Base-by-base conservation (phyloP, 2,797 vertebrate genomes). In the Perodicticus potto region DNA sequence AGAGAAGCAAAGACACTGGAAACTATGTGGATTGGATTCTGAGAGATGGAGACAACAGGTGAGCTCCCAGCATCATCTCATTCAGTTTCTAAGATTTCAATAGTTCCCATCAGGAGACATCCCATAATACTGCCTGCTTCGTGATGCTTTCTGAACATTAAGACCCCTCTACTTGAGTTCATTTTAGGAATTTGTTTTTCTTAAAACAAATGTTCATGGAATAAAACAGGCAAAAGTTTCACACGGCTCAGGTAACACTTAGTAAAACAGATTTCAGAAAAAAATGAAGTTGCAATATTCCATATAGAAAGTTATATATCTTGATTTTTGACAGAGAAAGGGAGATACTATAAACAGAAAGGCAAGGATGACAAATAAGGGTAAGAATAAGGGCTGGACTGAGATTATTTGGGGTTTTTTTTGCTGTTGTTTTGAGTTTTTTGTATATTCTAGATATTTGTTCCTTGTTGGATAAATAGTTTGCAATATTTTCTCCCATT, bases 41-140 rank as follows among this genome's bases (percentile, higher is more conserved):
- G 23, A 73, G 74, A 67, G 22, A 16, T 11, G 13, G 13, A 53
- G 61, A 34, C 0, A 22, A 8, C 12, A 37, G 34, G 1, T 5
- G 61, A 1, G 2, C 9, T 34, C 9, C 61, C 29, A 17, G 65
- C 5, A 27, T 4, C 23, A 7, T n/a, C 14, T 43, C 72, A 7
- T 1, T 32, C 3, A 3, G 29, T 72, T 72, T 67, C 40, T 5
- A 32, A 63, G 16, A 57, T 34, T 29, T 40, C 8, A 3, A 40
- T 4, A 17, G 11, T 2, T 37, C 9, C 7, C 20, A 32, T 27
- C 22, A 20, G 3, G 2, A 0, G 2, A 55, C 22, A 11, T 7
- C 45, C n/a, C 6, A 1, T 4, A 27, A 32, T 8, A 1, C 17
- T 17, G 1, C 5, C 14, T 53, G n/a, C 5, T 49, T 23, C 59